These are phyloP conservation scores for Tychaedon coryphoeus DNA, from an alignment of 2,113 vertebrate species.

Conservation along the genomic window DNA sequence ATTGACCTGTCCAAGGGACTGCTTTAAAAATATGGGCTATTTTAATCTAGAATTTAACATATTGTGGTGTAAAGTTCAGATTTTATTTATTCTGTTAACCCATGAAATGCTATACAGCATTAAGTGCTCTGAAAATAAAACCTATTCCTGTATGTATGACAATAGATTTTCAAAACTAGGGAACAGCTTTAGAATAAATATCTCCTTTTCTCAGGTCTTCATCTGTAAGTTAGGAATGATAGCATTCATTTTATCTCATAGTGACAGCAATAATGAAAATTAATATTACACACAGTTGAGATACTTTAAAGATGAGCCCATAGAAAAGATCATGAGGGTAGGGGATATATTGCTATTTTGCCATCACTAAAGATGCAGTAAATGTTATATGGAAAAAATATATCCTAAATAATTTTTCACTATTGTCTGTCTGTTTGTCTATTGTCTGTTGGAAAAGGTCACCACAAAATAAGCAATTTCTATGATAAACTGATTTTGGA, in stretches of 20 bases:
- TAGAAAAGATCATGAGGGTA: not conserved
- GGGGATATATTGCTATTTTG: not conserved
- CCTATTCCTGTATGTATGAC: not conserved
- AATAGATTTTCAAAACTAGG: not conserved
- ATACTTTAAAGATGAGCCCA: not conserved
- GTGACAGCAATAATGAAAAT: not conserved
- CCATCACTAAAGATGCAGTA: not conserved
- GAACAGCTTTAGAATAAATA: not conserved
- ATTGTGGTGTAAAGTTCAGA: not conserved
- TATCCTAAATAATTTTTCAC: not conserved
- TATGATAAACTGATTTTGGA: not conserved
- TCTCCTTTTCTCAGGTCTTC: not conserved
- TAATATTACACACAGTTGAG: not conserved
- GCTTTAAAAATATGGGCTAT: not conserved
- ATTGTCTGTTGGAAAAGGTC: not conserved
- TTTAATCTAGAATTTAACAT: not conserved
- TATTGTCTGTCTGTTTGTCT: not conserved
- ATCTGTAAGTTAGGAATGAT: not conserved
- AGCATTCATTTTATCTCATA: not conserved
- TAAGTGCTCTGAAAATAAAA: not conserved
- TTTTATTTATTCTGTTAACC: not conserved
- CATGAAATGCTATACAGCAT: not conserved
- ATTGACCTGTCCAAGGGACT: not conserved
- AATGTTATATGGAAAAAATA: not conserved
- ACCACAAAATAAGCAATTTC: not conserved